A percentile compares a stretch with the other conserved stretches of the same genome.
Conservation (phyloP, 1,140 invertebrate species). For the Solenopsis invicta region DNA sequence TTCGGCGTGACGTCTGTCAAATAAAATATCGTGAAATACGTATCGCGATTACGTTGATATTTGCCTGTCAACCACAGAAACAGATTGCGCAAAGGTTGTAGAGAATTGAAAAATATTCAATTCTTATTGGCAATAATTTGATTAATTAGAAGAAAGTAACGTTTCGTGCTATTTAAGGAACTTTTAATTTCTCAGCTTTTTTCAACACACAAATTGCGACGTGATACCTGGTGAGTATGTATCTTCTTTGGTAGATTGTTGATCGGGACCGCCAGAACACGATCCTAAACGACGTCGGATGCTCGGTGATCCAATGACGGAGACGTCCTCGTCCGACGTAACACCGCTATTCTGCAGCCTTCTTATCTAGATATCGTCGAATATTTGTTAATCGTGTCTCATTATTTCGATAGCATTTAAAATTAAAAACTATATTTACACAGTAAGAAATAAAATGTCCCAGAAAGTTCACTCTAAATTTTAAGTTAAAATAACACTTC, state of each 20-base stretch:
- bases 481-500: too few relatives aligned
- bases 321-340: constrained; percentile 90
- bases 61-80: neutral
- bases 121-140: neutral
- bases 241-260: constrained; percentile 88
- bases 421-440: neutral
- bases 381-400: neutral
- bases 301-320: constrained; percentile 90
- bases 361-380: constrained; percentile 80
- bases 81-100: neutral
- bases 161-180: neutral
- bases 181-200: neutral
- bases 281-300: constrained; percentile 91
- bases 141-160: neutral
- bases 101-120: neutral
- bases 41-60: neutral
- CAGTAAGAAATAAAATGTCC: too few relatives aligned
- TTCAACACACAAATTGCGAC: neutral
- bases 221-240: constrained; percentile 91
- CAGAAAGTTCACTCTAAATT: too few relatives aligned
- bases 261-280: constrained; percentile 87
- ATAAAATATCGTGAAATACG: neutral
- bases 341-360: constrained; percentile 86
- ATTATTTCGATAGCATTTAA: neutral
- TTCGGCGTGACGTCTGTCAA: constrained; percentile 94